Conservation (phyloP, 2,113 vertebrate genomes). For the Alouatta palliata region DNA sequence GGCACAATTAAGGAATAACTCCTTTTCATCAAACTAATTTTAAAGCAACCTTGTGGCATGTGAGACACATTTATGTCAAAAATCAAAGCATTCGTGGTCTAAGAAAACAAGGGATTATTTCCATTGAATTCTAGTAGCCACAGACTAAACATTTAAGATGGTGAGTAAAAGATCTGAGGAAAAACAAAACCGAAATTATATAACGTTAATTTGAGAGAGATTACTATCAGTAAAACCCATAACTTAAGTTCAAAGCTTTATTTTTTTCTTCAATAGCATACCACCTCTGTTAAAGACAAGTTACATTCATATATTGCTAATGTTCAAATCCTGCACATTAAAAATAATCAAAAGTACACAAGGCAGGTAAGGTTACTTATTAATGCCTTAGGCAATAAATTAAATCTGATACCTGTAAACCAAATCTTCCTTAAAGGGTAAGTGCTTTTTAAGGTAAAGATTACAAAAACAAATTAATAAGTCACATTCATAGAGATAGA, state of each 20-base stretch:
- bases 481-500: background rate
- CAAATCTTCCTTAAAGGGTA: slow-evolving; percentile 16
- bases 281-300: slow-evolving; percentile 6
- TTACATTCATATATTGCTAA: background rate
- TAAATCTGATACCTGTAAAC: slow-evolving; percentile 3
- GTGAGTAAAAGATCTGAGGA: slow-evolving; percentile 39
- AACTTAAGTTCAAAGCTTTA: slow-evolving; percentile 51
- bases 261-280: slow-evolving; percentile 5
- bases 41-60: background rate
- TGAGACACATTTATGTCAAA: background rate
- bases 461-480: slow-evolving; percentile 31
- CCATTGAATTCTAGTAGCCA: slow-evolving; percentile 19
- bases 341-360: slow-evolving; percentile 3
- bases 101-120: slow-evolving; percentile 38
- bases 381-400: slow-evolving; percentile 4
- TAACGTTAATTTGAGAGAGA: slow-evolving; percentile 39
- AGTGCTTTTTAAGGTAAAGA: slow-evolving; percentile 26
- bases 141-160: slow-evolving; percentile 55
- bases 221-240: background rate
- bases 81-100: slow-evolving; percentile 9
- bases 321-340: background rate
- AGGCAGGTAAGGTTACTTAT: background rate
- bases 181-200: slow-evolving; percentile 31
- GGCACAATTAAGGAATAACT: background rate
- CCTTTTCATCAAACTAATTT: slow-evolving; percentile 38